phyloP scores from a whole-genome alignment of 2,113 vertebrate genomes.

The Gavialis gangeticus region DNA sequence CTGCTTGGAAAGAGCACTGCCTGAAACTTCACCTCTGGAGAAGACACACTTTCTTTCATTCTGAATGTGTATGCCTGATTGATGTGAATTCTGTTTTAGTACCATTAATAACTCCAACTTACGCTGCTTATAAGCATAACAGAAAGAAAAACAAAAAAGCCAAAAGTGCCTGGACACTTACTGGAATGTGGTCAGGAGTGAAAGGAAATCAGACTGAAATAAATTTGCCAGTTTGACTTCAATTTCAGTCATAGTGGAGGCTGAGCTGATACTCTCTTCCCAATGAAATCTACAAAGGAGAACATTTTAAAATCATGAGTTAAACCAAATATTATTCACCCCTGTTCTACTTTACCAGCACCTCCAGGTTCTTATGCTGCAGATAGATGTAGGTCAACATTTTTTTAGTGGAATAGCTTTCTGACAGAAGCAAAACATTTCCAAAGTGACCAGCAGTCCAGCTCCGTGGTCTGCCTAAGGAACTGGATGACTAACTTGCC shows the following conservation, averaged over 20 bases:
- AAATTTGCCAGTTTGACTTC: conserved; percentile 62
- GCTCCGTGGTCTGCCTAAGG: too few species aligned
- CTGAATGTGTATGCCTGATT: neutral
- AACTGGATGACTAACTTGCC: too few species aligned
- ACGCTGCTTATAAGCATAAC: neutral
- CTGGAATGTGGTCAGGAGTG: conserved; percentile 54
- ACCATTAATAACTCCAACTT: neutral
- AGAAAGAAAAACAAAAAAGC: neutral
- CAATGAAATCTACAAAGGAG: conserved; percentile 50
- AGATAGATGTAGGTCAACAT: neutral
- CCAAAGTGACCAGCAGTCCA: too few species aligned
- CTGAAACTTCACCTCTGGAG: neutral
- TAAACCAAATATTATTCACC: neutral
- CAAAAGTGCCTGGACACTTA: conserved; percentile 11
- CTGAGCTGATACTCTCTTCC: conserved; percentile 1
- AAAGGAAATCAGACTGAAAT: conserved; percentile 68
- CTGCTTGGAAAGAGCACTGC: neutral
- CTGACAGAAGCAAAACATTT: neutral
- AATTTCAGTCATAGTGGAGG: conserved; percentile 40
- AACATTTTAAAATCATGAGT: neutral
- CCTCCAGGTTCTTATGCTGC: neutral
- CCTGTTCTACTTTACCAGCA: neutral
- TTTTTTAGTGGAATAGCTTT: neutral
- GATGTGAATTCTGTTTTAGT: neutral
- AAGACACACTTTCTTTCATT: neutral